These are phyloP conservation scores for Cydia splendana DNA, from an alignment of 1,140 invertebrate genomes.

Conservation along the genomic window DNA sequence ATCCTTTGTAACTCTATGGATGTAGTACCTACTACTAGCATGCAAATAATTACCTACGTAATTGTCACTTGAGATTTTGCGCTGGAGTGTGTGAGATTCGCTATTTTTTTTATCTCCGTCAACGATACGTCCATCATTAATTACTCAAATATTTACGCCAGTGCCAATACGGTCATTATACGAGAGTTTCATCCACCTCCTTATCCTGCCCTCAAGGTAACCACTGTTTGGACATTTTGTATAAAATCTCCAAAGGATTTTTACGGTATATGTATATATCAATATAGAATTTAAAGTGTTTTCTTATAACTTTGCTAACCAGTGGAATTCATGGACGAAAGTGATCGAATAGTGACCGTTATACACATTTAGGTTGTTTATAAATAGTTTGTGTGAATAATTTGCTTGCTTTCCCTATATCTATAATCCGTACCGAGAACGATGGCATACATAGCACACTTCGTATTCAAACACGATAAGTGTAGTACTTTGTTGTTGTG, in stretches of 20 bases:
- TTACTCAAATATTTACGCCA: neutral
- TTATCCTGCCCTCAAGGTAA: no score
- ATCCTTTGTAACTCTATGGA: slow-evolving; percentile 26
- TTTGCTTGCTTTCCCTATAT: slow-evolving; percentile 3
- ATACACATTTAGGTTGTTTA: neutral
- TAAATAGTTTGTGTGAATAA: neutral
- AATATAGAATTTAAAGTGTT: no score
- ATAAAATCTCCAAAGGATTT: no score
- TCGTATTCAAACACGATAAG: slow-evolving; percentile 33
- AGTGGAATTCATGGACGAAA: neutral
- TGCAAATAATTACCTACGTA: neutral
- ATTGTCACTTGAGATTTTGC: neutral
- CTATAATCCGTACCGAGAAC: slow-evolving; percentile 26
- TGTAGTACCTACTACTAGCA: neutral
- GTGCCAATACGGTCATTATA: neutral
- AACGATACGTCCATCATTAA: neutral
- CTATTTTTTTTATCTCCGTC: no score
- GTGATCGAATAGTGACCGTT: neutral
- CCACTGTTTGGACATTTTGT: no score
- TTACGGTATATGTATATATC: no score
- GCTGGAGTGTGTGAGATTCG: neutral
- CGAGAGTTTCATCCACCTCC: neutral
- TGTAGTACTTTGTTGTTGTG: slow-evolving; percentile 31
- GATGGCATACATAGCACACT: slow-evolving; percentile 23
- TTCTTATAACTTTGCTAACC: neutral